These are phyloP conservation scores for Gracilinanus agilis DNA, from an alignment of 2,113 vertebrate species.

Conservation along the genomic window DNA sequence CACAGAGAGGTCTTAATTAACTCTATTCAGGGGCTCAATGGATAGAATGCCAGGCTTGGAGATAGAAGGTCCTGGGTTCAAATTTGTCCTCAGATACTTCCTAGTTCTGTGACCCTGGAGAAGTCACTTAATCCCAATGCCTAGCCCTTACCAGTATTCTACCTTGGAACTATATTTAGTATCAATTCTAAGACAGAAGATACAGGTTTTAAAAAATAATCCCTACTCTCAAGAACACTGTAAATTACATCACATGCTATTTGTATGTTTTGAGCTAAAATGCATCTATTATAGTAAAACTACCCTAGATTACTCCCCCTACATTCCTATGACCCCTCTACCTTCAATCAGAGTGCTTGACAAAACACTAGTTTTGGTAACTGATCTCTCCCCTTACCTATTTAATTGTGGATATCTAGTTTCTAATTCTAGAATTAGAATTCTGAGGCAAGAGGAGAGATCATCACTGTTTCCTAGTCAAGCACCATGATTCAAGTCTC, in stretches of 20 bases:
- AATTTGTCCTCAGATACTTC: no score
- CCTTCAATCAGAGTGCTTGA: neutral
- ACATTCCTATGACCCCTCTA: neutral
- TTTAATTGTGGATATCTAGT: neutral
- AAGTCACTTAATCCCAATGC: no score
- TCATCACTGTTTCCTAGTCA: neutral
- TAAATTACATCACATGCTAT: neutral
- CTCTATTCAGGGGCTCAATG: neutral
- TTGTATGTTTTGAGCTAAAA: neutral
- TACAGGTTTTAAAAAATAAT: neutral
- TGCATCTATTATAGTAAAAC: neutral
- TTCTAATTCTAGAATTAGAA: neutral
- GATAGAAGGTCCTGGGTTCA: no score
- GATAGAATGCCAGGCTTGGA: no score
- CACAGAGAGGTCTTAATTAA: neutral
- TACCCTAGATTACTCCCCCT: neutral
- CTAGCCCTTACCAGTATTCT: no score
- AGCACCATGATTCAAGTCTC: neutral
- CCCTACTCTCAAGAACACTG: neutral
- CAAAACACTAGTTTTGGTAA: neutral
- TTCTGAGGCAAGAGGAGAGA: neutral
- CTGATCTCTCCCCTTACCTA: neutral
- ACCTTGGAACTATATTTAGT: no score
- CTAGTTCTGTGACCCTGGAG: no score
- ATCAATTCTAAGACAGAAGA: no score